These are phyloP conservation scores for Percopsis transmontana DNA, from an alignment of 2,113 vertebrate genomes.

Conservation along the genomic window DNA sequence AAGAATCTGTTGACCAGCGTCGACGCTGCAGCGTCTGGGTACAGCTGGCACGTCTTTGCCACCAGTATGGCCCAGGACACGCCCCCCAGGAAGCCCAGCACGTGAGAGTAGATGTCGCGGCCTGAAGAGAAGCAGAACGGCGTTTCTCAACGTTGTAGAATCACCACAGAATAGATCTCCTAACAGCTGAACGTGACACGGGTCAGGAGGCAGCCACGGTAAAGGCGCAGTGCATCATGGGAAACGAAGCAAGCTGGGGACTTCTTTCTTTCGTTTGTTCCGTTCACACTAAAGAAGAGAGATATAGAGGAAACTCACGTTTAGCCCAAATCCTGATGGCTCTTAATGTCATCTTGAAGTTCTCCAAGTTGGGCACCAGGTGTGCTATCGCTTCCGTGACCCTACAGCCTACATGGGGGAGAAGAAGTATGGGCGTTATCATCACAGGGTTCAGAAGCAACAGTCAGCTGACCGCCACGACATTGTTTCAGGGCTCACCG, in stretches of 20 bases:
- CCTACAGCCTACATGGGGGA: slow-evolving; percentile 83
- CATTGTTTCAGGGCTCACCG: slow-evolving; percentile 66
- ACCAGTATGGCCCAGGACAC: slow-evolving; percentile 94
- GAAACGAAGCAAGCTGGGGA: slow-evolving; percentile 53
- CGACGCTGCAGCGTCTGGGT: slow-evolving; percentile 90
- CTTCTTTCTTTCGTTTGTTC: too few relatives aligned
- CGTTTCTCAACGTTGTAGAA: too few relatives aligned
- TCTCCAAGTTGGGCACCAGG: slow-evolving; percentile 90
- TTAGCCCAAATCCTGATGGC: slow-evolving; percentile 95
- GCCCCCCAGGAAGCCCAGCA: slow-evolving; percentile 91
- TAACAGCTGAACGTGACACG: too few relatives aligned
- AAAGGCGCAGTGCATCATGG: slow-evolving; percentile 8
- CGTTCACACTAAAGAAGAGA: not conserved
- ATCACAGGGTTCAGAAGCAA: not conserved
- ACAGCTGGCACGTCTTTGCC: slow-evolving; percentile 91
- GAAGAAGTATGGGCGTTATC: too few relatives aligned
- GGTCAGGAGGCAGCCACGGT: too few relatives aligned
- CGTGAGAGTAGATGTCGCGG: slow-evolving; percentile 94
- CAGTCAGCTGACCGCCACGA: not conserved
- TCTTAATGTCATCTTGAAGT: slow-evolving; percentile 90
- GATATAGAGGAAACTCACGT: slow-evolving; percentile 78
- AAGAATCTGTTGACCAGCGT: slow-evolving; percentile 95
- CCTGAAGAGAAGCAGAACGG: slow-evolving; percentile 67
- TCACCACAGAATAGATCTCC: too few relatives aligned
- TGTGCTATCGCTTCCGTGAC: slow-evolving; percentile 92